These are phyloP conservation scores for Balanococcus diminutus DNA, from an alignment of 2,888 invertebrate genomes.

Conservation along the genomic window DNA sequence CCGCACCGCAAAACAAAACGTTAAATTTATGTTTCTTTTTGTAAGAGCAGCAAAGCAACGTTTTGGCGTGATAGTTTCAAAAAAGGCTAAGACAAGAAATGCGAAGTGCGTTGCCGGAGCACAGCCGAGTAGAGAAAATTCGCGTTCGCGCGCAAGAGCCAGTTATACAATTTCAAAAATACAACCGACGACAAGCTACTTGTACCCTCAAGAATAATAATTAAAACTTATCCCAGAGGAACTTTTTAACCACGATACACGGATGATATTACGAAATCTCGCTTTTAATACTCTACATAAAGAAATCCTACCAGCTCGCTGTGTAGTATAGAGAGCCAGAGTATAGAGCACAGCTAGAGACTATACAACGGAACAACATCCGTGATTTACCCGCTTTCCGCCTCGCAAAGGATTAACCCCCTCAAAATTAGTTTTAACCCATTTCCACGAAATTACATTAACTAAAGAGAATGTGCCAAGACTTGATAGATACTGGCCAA, in stretches of 20 bases:
- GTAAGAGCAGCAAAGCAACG: not conserved
- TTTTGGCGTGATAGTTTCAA: conserved; percentile 1
- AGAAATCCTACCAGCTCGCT: not conserved
- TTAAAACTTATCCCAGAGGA: conserved; percentile 27
- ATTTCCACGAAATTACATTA: conserved; percentile 41
- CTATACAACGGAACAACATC: not conserved
- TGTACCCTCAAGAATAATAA: conserved; percentile 28
- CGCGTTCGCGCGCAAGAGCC: not conserved
- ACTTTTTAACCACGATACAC: conserved; percentile 18
- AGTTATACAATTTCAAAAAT: conserved; percentile 28
- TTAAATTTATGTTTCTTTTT: not conserved
- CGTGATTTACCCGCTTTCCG: conserved; percentile 14
- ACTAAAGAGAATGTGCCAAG: conserved; percentile 47
- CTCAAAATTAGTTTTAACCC: conserved; percentile 47
- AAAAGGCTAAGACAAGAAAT: not conserved
- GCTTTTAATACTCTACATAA: not conserved
- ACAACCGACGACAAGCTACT: conserved; percentile 39
- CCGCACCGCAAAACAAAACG: not conserved
- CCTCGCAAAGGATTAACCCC: conserved; percentile 32
- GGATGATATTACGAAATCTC: conserved; percentile 14
- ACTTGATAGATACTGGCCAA: conserved; percentile 47
- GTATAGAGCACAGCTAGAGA: no score
- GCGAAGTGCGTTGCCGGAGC: not conserved
- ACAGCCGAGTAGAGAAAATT: not conserved
- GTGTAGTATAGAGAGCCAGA: no score